Evolutionary conservation across 2,888 invertebrate species (phyloP), one percentile per base, ranked within the genome.

Genomic region (Cerastis leucographa): DNA sequence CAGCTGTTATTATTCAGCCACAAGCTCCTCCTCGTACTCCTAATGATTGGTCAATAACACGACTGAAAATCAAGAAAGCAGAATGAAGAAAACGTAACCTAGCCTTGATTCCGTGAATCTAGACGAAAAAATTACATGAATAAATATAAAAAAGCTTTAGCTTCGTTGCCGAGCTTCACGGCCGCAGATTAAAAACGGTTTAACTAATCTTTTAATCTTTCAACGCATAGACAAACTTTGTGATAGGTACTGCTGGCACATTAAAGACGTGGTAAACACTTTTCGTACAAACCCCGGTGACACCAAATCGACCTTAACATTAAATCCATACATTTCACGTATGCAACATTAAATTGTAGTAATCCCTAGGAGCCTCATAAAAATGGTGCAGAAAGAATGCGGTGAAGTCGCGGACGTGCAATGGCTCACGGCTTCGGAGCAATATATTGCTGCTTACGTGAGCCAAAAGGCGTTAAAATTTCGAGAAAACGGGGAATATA

Each of bases 321-420:
- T 42, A 74, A 81, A 74, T 59, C 70, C 70, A 80, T 84, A 84
- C 59, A 70, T 81, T 77, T 64, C 75, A 66, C 71, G 77, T 62
- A 25, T 40, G 40, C 78, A 51, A 86, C 86, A 86, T 81, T 76
- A 62, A 68, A 64, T 85, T 85, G 79, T 82, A 77, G 71, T 80
- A 82, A 91, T 93, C 91, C 92, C 85, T 80, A 91, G 92, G 93
- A 91, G 90, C 89, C 92, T 90, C 92, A 91, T 95, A 95, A 94
- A n/a, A 95, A 89, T 85, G 93, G 87, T 93, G 94, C 92, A 94
- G 94, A 92, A 89, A 75, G 64, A 90, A 91, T 93, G 94, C 92
- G 95, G 95, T 95, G 88, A 91, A 92, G 91, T 94, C 93, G 93
- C 92, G 94, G 94, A n/a, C n/a, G n/a, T n/a, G 90, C 88, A 86